Percentiles rank a stretch among this genome's conserved stretches.
Conservation (phyloP, 2,113 vertebrate species). For the Desmodus rotundus region DNA sequence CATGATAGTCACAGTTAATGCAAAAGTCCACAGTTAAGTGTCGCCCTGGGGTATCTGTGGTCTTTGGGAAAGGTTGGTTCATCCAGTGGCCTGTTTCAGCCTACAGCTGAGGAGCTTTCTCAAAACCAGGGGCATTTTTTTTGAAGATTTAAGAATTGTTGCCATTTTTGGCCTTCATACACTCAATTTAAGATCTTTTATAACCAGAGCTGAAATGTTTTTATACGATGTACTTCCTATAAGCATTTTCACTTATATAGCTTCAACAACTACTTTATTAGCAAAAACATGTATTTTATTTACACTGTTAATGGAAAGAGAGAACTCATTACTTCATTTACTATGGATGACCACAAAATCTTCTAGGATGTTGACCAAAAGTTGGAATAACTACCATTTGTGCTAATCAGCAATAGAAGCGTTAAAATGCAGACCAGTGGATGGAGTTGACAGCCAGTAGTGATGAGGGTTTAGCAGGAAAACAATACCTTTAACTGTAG, state of each 20-base stretch:
- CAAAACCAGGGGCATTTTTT: neutral
- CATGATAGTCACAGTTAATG: neutral
- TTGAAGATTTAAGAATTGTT: neutral
- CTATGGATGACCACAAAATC: neutral
- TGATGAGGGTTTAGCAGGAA: neutral
- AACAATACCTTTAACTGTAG: neutral
- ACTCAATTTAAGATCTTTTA: neutral
- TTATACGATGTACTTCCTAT: neutral
- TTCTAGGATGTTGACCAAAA: neutral
- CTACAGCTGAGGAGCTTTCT: neutral
- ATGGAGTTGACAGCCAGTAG: neutral
- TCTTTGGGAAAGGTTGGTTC: neutral
- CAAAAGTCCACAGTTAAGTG: rapidly evolving
- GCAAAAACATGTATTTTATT: neutral
- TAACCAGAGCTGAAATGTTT: neutral
- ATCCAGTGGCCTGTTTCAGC: neutral
- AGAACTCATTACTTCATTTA: neutral
- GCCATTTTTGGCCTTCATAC: neutral
- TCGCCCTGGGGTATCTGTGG: too few relatives aligned
- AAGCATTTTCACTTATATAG: neutral
- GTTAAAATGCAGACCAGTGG: neutral
- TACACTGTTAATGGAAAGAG: neutral
- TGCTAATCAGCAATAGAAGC: neutral
- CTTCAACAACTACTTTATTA: neutral
- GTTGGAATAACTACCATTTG: neutral